Evolutionary conservation across 2,888 invertebrate species (phyloP), one percentile per base, ranked within the genome.

Genomic region (Trachelus iudaicus): DNA sequence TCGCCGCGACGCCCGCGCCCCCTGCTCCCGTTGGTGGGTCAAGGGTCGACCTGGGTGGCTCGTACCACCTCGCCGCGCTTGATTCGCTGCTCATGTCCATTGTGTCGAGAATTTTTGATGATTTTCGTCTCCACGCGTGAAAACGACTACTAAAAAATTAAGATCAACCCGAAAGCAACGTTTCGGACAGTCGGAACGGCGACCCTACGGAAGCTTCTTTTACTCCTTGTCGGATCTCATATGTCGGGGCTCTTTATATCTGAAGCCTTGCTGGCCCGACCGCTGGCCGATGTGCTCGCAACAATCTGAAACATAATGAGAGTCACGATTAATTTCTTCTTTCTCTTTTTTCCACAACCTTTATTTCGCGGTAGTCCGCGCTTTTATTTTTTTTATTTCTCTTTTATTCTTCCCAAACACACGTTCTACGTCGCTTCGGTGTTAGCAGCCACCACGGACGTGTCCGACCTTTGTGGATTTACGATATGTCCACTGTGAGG

Each of bases 41-140:
- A 83, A 91, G 85, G 80, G 89, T 87, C 75, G 86, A 84, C 82
- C 91, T 89, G 80, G 91, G 91, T 81, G 90, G 90, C 83, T 91
- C 91, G 87, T 91, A 91, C 91, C 91, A 91, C 84, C 91, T 89
- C 81, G 90, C 89, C 87, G 91, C 88, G 85, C 90, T 91, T 84
- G 91, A 91, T 87, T 91, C 91, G 89, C 91, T 91, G 88, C 91
- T 91, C 91, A 91, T 91, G 88, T 91, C 91, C 91, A 91, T 91
- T 83, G 81, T 89, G 89, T 86, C 87, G 85, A 87, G 84, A 87
- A 86, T 90, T 86, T 86, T 87, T 80, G 83, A 79, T 9, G 71
- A 34, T 85, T 84, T 79, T 77, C 71, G 71, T 71, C 71, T 71
- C 73, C 34, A 56, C 69, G 69, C 37, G n/a, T 69, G 34, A n/a